Percentiles rank a stretch among this genome's conserved stretches.
These are phyloP conservation scores for Macrocentrus cingulum DNA, from an alignment of 1,140 invertebrate species.

Conservation along the genomic window DNA sequence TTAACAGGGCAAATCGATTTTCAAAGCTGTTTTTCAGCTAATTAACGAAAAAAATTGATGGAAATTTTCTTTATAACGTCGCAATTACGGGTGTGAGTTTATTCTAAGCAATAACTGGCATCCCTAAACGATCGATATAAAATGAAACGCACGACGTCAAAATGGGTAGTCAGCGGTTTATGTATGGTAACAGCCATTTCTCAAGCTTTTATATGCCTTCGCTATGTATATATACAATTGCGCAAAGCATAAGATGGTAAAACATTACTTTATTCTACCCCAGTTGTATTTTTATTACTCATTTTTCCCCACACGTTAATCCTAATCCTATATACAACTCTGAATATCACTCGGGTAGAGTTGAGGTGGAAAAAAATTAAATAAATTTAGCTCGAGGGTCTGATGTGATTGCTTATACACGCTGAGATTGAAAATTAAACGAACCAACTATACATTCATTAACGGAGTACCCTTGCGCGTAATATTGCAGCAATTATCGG, in stretches of 20 bases:
- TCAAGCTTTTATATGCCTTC: slow-evolving; percentile 34
- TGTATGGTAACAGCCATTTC: slow-evolving; percentile 36
- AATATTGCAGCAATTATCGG: slow-evolving; percentile 27
- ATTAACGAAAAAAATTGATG: too few species aligned
- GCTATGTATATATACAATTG: slow-evolving; percentile 18
- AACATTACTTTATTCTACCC: slow-evolving; percentile 5
- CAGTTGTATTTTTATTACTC: slow-evolving; percentile 15
- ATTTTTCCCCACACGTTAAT: not conserved
- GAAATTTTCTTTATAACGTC: slow-evolving; percentile 2
- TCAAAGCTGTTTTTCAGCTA: too few species aligned
- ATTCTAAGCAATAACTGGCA: slow-evolving; percentile 24
- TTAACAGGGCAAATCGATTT: too few species aligned
- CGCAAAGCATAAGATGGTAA: slow-evolving; percentile 18
- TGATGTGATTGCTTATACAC: too few species aligned
- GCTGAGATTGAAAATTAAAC: not conserved
- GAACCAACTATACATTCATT: not conserved
- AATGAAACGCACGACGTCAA: slow-evolving; percentile 29
- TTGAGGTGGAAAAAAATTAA: not conserved
- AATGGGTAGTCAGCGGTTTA: slow-evolving; percentile 44
- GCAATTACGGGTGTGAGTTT: slow-evolving; percentile 5
- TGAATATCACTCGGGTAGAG: too few species aligned
- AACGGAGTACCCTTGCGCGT: not conserved
- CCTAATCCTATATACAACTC: not conserved
- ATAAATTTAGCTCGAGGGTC: not conserved
- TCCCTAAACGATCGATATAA: slow-evolving; percentile 36